phyloP scores from a whole-genome alignment of 2,113 vertebrate species.

The Cinclus mexicanus region DNA sequence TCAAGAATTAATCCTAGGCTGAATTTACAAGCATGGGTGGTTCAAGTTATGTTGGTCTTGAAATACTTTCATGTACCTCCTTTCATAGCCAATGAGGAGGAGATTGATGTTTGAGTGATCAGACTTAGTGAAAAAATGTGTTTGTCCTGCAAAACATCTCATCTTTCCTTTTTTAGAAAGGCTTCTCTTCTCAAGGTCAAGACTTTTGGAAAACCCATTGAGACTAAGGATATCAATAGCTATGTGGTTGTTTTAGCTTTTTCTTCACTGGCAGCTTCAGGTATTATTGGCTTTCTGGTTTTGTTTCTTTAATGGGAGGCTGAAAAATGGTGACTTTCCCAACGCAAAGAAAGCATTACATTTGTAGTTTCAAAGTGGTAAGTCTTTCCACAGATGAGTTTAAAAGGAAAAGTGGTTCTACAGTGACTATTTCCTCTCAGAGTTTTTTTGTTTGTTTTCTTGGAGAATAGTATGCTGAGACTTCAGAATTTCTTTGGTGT shows the following conservation, averaged over 20 bases:
- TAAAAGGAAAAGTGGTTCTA: background rate
- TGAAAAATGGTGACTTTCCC: background rate
- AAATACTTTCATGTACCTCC: background rate
- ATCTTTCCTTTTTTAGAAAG: background rate
- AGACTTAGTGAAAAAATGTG: background rate
- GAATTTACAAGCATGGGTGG: background rate
- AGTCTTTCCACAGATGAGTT: background rate
- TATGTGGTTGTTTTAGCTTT: background rate
- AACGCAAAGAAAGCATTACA: background rate
- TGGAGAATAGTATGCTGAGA: background rate
- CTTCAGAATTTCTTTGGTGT: background rate
- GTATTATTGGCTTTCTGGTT: background rate
- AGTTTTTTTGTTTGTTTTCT: background rate
- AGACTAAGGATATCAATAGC: background rate
- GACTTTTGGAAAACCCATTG: background rate
- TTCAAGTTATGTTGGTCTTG: rapidly evolving
- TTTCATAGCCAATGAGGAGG: background rate
- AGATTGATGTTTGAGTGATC: background rate
- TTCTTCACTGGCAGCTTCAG: background rate
- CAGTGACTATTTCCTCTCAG: background rate
- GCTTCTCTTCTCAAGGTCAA: background rate
- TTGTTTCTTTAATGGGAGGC: background rate
- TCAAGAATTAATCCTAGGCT: background rate
- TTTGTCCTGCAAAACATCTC: background rate
- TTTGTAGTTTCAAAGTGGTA: background rate